phyloP scores from a whole-genome alignment of 2,888 invertebrate species.

The Teleiodes luculella region DNA sequence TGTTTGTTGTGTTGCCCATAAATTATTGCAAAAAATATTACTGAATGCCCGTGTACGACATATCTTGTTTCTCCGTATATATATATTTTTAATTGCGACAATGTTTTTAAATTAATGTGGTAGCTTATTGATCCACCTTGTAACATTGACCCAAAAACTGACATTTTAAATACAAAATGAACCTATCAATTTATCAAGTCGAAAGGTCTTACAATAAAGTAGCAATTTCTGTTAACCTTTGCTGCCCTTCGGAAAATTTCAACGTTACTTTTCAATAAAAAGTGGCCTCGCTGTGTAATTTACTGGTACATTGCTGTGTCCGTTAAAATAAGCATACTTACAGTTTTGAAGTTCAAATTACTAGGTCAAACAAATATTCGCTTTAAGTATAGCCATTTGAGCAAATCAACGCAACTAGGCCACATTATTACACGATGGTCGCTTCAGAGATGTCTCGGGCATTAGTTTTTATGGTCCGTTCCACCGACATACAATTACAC shows the following conservation, averaged over 20 bases:
- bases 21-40: not conserved
- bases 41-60: not conserved
- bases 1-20: too few species aligned
- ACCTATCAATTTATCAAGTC: conserved; percentile 5
- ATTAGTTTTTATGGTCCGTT: conserved; percentile 26
- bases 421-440: conserved; percentile 53
- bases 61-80: not conserved
- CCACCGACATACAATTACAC: conserved; percentile 27
- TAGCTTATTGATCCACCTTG: conserved; percentile 1
- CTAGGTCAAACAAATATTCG: conserved; percentile 55
- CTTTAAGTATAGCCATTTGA: conserved; percentile 60
- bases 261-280: conserved; percentile 4
- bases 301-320: not conserved
- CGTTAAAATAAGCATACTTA: not conserved
- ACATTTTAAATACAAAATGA: conserved; percentile 1
- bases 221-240: conserved; percentile 6
- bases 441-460: conserved; percentile 30
- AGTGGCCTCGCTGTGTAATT: conserved; percentile 2
- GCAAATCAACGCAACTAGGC: conserved; percentile 66
- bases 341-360: conserved; percentile 36
- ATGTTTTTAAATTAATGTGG: not conserved
- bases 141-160: conserved; percentile 3
- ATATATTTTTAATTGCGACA: not conserved
- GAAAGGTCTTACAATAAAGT: not conserved
- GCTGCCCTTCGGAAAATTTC: conserved; percentile 1